Evolutionary conservation across 2,797 vertebrate species (phyloP), one percentile per base, ranked within the genome.

Genomic region (Gallirallus australis): DNA sequence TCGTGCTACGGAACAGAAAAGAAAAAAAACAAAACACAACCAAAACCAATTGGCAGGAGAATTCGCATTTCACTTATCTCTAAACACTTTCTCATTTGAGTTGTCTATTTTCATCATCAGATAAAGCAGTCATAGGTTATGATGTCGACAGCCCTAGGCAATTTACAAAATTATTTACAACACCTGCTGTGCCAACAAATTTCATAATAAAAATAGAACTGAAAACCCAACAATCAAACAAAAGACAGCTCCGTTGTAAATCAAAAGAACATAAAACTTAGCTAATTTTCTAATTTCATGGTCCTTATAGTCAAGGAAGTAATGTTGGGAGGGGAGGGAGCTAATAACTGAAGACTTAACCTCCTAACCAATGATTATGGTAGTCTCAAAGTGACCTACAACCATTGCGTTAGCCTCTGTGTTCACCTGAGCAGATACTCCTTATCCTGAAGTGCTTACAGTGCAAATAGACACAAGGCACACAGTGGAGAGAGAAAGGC

Each of bases 1-100:
- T 63, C 99, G 98, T 85, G 99, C 99, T 99, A 98, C 23, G 91
- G 97, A 97, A 86, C 96, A 96, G 94, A 89, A 95, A 90, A 73
- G 92, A 86, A 79, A 64, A 64, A 28, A n/a, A 79, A 68, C 25
- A 56, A 86, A 80, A 77, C 52, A 82, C 68, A 90, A 94, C 30
- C 33, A 80, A 88, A 96, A 96, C 66, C 56, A 83, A 77, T 95
- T 94, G 91, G 96, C 95, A 96, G 82, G 95, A 96, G 84, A 93
- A 91, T 80, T 93, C 86, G 81, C 33, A 83, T 94, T 94, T 95
- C 63, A 90, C 68, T 90, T 91, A 66, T 92, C 71, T 83, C 81
- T 82, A 94, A 94, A 80, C 37, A 86, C 64, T 84, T 79, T 82
- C 59, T 87, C 45, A 85, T 92, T 88, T 91, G 73, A 86, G 33